A percentile compares a stretch with the other conserved stretches of the same genome.
These are phyloP conservation scores for Lepilemur septentrionalis DNA, from an alignment of 2,797 vertebrate species.

Conservation along the genomic window DNA sequence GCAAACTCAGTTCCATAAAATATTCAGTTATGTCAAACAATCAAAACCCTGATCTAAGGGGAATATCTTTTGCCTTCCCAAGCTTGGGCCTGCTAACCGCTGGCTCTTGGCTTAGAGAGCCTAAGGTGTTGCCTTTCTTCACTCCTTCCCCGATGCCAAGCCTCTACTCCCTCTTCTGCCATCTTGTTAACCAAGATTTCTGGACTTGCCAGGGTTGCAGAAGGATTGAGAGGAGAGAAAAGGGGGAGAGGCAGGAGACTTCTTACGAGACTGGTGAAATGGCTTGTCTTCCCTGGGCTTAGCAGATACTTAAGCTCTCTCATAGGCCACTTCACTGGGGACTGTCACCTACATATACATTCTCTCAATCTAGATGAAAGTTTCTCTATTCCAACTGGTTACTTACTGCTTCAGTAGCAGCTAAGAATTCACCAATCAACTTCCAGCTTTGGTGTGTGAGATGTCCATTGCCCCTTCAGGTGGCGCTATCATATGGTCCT, in stretches of 20 bases:
- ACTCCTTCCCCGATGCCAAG: not conserved
- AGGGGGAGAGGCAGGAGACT: not conserved
- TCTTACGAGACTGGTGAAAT: not conserved
- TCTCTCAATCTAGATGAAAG: not conserved
- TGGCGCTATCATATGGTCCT: not conserved
- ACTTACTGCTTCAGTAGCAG: not conserved
- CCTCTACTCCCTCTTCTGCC: not conserved
- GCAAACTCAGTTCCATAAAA: not conserved
- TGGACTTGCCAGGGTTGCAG: not conserved
- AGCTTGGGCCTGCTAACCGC: not conserved
- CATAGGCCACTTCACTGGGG: not conserved
- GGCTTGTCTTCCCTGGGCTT: not conserved
- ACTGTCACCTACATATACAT: not conserved
- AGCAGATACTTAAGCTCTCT: not conserved
- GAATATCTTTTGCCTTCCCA: not conserved
- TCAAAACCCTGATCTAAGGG: not conserved
- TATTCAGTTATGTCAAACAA: not conserved
- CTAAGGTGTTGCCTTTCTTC: not conserved
- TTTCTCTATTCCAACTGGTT: not conserved
- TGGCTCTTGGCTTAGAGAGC: not conserved
- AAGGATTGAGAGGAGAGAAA: not conserved
- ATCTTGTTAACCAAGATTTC: not conserved
- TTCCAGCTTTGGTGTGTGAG: not conserved
- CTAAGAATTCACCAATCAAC: not conserved
- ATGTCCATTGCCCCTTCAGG: no score